Percentiles rank a stretch among this genome's conserved stretches.
phyloP scores from a whole-genome alignment of 2,113 vertebrate species.

The Isichthys henryi region DNA sequence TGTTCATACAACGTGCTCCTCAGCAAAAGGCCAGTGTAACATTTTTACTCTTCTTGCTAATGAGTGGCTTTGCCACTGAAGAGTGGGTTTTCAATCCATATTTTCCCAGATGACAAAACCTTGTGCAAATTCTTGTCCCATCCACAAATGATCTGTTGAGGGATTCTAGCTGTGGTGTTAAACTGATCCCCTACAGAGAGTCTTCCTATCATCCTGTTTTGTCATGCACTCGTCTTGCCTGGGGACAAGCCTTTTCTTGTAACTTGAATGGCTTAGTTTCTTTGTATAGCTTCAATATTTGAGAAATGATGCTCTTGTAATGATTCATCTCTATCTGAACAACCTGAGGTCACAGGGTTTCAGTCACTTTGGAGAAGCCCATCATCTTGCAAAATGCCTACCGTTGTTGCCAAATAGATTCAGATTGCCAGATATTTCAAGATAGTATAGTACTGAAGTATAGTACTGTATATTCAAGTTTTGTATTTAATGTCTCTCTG shows the following conservation, averaged over 20 bases:
- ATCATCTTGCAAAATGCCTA: too few relatives aligned
- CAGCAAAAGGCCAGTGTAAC: background rate
- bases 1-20: background rate
- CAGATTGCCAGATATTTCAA: too few relatives aligned
- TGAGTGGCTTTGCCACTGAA: background rate
- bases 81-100: background rate
- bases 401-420: too few relatives aligned
- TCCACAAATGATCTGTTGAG: background rate
- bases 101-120: background rate
- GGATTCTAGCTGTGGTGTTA: background rate
- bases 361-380: too few relatives aligned
- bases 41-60: background rate
- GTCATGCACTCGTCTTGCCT: background rate
- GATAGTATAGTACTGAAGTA: too few relatives aligned
- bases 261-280: too few relatives aligned
- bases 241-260: too few relatives aligned
- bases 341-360: too few relatives aligned
- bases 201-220: background rate
- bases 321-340: too few relatives aligned
- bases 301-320: too few relatives aligned
- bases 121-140: background rate
- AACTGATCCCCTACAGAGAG: background rate
- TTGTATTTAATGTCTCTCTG: background rate
- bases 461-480: background rate
- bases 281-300: too few relatives aligned